Evolutionary conservation across 2,113 vertebrate genomes (phyloP).

Genomic region (Pseudopodoces humilis): DNA sequence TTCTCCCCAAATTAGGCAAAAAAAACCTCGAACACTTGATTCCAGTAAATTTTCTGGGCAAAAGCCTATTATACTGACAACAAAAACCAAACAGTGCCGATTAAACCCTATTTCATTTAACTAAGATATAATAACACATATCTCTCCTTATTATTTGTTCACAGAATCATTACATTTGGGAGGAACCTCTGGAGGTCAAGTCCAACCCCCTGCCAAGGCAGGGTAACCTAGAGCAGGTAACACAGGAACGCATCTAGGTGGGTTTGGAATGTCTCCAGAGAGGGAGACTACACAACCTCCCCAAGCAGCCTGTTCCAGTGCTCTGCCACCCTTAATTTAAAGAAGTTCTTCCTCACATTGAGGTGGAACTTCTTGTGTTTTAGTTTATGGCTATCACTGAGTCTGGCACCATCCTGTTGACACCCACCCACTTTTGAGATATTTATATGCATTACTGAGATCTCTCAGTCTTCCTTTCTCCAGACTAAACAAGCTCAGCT

Average conservation of each 20-base stretch:
- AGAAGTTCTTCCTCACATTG: not conserved
- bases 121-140: not conserved
- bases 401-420: not conserved
- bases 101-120: not conserved
- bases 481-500: not conserved
- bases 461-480: not conserved
- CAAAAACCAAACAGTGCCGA: not conserved
- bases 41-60: not conserved
- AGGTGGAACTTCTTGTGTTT: not conserved
- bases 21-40: not conserved
- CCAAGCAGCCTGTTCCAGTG: not conserved
- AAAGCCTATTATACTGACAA: not conserved
- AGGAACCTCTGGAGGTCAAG: fast-evolving
- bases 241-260: too few relatives aligned
- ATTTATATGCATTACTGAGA: not conserved
- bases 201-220: not conserved
- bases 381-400: not conserved
- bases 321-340: not conserved
- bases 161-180: not conserved
- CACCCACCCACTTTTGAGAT: not conserved
- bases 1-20: not conserved
- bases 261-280: not conserved
- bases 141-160: not conserved
- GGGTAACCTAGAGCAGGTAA: not conserved
- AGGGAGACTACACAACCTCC: not conserved